Base-by-base conservation (phyloP, 2,113 vertebrate species). In the Excalfactoria chinensis region DNA sequence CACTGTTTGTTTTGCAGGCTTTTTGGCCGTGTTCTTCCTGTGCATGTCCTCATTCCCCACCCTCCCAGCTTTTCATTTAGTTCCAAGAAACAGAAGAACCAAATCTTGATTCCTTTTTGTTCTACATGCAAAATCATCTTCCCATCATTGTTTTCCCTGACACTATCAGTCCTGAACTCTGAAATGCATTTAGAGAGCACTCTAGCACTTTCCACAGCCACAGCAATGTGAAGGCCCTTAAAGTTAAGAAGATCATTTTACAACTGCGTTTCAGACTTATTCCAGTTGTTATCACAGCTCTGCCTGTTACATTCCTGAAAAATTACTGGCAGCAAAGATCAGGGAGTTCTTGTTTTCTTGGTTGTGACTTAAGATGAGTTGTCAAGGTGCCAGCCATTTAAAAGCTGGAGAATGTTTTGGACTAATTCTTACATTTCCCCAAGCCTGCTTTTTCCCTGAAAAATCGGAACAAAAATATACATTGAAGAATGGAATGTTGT, bases 401-500 rank as follows among this genome's bases (percentile, higher is more conserved):
- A 88, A 95, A 89, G 51, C 91, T 93, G 78, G 66, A n/a, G n/a
- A 73, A 73, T 93, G 86, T 95, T 88, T 94, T 91, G 25, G 53
- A 75, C 69, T 84, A 53, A 34, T 64, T 80, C 11, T 93, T 71
- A 56, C 91, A 86, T 91, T 95, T 91, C 63, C 21, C 56, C 35
- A 93, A 88, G 48, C 86, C 49, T 92, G 93, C 75, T 81, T 89
- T 53, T 44, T 8, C 72, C 75, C 58, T n/a, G 55, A 87, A 94
- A 88, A 85, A 92, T 59, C 60, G 70, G 63, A 95, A 95, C 58
- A 92, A 70, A 95, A 96, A 95, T 91, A 96, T 89, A 95, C 93
- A 72, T 71, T 53, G 71, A 62, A 72, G 79, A 93, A 66, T 58
- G 89, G 93, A 95, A 96, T 96, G 82, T 93, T 94, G 64, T 91